Conservation (phyloP, 37 sponge, comb jelly and placozoan species). For the Diacarnus erythraeanus region DNA sequence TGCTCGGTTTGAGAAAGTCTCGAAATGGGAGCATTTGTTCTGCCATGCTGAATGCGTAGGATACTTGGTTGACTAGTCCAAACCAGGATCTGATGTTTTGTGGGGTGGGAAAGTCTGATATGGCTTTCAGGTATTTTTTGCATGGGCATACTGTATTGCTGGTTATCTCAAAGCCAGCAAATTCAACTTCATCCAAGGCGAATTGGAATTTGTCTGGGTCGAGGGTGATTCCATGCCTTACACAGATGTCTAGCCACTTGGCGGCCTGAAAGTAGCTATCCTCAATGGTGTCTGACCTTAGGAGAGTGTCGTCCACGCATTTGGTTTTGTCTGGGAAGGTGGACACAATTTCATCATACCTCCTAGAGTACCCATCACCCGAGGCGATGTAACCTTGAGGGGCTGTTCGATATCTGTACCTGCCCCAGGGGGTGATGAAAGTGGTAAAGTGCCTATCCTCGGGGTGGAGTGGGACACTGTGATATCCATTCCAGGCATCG, state of each 20-base stretch:
- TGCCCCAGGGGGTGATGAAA: slow-evolving; percentile 51
- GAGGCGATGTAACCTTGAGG: slow-evolving; percentile 61
- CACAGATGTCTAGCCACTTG: slow-evolving; percentile 50
- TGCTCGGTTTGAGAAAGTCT: not conserved
- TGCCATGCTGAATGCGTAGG: slow-evolving; percentile 63
- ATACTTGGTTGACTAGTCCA: slow-evolving; percentile 43
- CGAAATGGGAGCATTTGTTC: slow-evolving; percentile 13
- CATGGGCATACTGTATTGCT: slow-evolving; percentile 44
- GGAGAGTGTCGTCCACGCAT: slow-evolving; percentile 26
- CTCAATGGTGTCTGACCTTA: slow-evolving; percentile 51
- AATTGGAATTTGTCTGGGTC: slow-evolving; percentile 43
- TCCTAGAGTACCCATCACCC: slow-evolving; percentile 46
- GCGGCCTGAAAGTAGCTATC: slow-evolving; percentile 51
- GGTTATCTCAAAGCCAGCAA: slow-evolving; percentile 54
- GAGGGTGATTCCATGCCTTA: slow-evolving; percentile 46
- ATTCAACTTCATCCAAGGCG: slow-evolving; percentile 48
- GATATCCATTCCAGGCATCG: slow-evolving; percentile 57
- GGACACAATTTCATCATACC: slow-evolving; percentile 36
- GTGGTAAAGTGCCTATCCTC: slow-evolving; percentile 50
- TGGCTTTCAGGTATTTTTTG: slow-evolving; percentile 46
- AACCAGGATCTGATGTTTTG: slow-evolving; percentile 47
- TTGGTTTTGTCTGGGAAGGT: slow-evolving; percentile 37
- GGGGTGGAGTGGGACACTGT: slow-evolving; percentile 44
- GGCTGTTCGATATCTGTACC: slow-evolving; percentile 47
- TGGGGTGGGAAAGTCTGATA: slow-evolving; percentile 34